Evolutionary conservation across 2,888 invertebrate species (phyloP), one percentile per base, ranked within the genome.

Genomic region (Eupithecia subfuscata): DNA sequence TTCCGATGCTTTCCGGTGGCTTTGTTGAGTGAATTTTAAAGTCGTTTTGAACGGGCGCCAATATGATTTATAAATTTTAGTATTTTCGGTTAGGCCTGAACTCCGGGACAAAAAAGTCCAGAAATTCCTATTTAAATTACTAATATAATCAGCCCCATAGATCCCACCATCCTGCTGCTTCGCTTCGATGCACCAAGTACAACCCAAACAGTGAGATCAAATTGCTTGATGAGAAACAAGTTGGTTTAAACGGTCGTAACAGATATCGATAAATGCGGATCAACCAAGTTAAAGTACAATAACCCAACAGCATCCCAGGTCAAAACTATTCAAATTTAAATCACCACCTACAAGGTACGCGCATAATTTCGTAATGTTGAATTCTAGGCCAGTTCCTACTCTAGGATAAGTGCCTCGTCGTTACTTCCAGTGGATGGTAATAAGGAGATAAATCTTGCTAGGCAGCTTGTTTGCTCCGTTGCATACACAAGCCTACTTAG

Each of bases 311-410:
- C 65, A 9, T 40, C 12, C 14, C 48, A 74, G 34, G n/a, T 48
- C 18, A 63, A 60, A 70, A n/a, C 60, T 68, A 68, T 45, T 70
- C 43, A 70, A 69, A 72, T 69, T 65, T 25, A 56, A 73, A 69
- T 71, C 64, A 52, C 43, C 69, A 76, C 69, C 70, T 70, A 70
- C 69, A 71, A 72, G 63, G 25, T 67, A 65, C 52, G 43, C 22
- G 25, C 69, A 67, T 43, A 68, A 73, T 80, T 78, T 78, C 78
- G 68, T 83, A 81, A 84, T 83, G 82, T 85, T 81, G 80, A 82
- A 84, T 88, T 87, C 85, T 86, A 81, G 89, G 89, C 83, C 89
- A 88, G 82, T 87, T 89, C 89, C 88, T 88, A 82, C 85, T 89
- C 78, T 71, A 80, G 79, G 79, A 78, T 82, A 85, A 86, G 86